These are phyloP conservation scores for Erinaceus europaeus DNA, from an alignment of 2,113 vertebrate species.

Conservation along the genomic window DNA sequence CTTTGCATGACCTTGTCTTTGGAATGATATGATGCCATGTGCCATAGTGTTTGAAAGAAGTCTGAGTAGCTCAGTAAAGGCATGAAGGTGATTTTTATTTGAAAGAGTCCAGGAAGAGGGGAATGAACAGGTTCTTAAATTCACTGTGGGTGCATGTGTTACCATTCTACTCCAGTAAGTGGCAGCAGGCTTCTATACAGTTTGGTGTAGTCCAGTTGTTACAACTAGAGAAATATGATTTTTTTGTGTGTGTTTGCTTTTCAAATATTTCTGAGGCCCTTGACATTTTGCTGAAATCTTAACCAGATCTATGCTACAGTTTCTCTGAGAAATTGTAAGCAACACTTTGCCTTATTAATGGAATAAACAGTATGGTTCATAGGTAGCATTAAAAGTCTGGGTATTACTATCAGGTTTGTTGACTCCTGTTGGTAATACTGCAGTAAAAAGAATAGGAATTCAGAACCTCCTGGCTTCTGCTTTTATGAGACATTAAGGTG, in stretches of 20 bases:
- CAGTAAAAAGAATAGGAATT: neutral
- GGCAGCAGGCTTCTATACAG: constrained; percentile 32
- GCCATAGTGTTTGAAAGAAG: neutral
- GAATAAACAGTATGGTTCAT: neutral
- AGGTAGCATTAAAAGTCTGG: neutral
- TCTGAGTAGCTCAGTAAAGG: neutral
- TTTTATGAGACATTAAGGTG: neutral
- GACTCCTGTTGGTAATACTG: neutral
- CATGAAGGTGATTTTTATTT: neutral
- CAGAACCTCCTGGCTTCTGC: neutral
- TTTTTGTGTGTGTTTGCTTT: constrained; percentile 25
- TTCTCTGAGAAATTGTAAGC: constrained; percentile 1
- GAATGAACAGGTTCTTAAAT: neutral
- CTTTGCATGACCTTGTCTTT: neutral
- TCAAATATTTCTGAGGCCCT: constrained; percentile 33
- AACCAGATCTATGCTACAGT: neutral
- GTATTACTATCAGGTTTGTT: neutral
- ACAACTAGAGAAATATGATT: neutral
- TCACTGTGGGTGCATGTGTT: neutral
- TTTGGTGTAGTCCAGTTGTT: neutral
- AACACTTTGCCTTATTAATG: neutral
- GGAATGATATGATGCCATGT: neutral
- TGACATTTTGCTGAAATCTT: constrained; percentile 44
- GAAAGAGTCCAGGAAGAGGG: neutral
- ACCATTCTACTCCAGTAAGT: constrained; percentile 12